These are phyloP conservation scores for Magallana nippona DNA, from an alignment of 2,888 invertebrate genomes.

Conservation along the genomic window DNA sequence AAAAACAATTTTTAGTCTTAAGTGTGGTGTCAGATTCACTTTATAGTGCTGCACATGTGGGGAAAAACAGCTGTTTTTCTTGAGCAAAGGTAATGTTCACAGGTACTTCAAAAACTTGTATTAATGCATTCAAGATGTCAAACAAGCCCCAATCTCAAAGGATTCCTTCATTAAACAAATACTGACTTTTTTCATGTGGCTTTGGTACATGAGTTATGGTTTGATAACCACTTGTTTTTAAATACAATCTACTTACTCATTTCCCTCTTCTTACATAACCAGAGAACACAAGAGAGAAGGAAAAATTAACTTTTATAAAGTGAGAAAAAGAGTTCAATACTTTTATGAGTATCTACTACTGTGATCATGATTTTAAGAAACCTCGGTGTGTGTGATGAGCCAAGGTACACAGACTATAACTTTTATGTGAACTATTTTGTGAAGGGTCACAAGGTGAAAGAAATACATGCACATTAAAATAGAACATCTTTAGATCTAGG, in stretches of 20 bases:
- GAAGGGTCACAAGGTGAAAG: constrained; percentile 31
- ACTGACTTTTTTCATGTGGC: constrained; percentile 33
- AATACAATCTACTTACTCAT: constrained; percentile 6
- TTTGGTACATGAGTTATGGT: constrained; percentile 17
- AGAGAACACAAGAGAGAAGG: background rate
- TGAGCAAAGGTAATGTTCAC: constrained; percentile 35
- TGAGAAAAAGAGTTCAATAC: background rate
- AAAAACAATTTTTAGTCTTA: constrained; percentile 41
- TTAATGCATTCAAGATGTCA: constrained; percentile 35
- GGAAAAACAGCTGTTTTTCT: constrained; percentile 40
- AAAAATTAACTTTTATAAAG: background rate
- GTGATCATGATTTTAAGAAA: background rate
- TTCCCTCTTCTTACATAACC: background rate
- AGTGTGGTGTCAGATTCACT: constrained; percentile 34
- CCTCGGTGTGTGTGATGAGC: constrained; percentile 9
- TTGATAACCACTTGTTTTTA: constrained; percentile 31
- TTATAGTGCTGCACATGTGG: constrained; percentile 32
- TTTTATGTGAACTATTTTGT: constrained; percentile 27
- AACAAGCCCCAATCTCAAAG: constrained; percentile 24
- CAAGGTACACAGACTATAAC: constrained; percentile 11
- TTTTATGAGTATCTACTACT: background rate
- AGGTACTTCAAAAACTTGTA: constrained; percentile 33
- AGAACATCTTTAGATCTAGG: constrained; percentile 25
- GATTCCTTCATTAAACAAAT: constrained; percentile 31
- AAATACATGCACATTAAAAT: constrained; percentile 35